Evolutionary conservation across 2,797 vertebrate genomes (phyloP).

Genomic region (Acridotheres tristis): DNA sequence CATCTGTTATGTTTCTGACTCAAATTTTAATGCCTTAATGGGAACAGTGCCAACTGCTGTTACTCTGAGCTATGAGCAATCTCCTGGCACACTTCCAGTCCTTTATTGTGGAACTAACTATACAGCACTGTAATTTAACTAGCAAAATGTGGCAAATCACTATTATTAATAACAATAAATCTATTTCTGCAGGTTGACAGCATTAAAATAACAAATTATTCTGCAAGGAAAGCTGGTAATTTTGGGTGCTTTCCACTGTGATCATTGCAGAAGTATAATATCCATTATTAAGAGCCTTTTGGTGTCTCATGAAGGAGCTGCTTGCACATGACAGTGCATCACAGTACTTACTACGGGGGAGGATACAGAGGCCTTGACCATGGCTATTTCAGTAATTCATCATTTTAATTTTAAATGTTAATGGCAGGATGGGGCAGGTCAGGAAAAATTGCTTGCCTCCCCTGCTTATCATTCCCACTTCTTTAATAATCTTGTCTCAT

Average conservation of each 20-base stretch:
- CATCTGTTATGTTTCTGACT: conserved; percentile 77
- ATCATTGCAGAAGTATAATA: conserved; percentile 73
- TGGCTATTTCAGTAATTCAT: conserved; percentile 41
- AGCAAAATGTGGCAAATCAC: conserved; percentile 80
- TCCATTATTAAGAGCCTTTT: conserved; percentile 73
- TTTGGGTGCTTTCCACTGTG: conserved; percentile 68
- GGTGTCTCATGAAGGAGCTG: conserved; percentile 54
- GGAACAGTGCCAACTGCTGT: conserved; percentile 71
- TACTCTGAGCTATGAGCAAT: conserved; percentile 67
- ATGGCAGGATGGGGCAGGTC: conserved; percentile 10
- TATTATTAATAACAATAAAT: conserved; percentile 82
- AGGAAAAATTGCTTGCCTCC: background rate
- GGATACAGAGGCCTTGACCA: background rate
- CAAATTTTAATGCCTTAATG: conserved; percentile 74
- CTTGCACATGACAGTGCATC: conserved; percentile 62
- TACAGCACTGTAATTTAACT: conserved; percentile 79
- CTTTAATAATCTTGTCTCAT: conserved; percentile 29
- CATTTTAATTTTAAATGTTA: conserved; percentile 55
- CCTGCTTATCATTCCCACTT: background rate
- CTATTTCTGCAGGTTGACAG: conserved; percentile 79
- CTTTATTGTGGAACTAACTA: conserved; percentile 79
- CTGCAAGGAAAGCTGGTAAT: conserved; percentile 73
- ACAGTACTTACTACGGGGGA: background rate
- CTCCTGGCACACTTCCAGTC: conserved; percentile 66
- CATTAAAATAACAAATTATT: conserved; percentile 80